Evolutionary conservation across 2,888 invertebrate genomes (phyloP), one percentile per base, ranked within the genome.

Genomic region (Ephialtes manifestator): DNA sequence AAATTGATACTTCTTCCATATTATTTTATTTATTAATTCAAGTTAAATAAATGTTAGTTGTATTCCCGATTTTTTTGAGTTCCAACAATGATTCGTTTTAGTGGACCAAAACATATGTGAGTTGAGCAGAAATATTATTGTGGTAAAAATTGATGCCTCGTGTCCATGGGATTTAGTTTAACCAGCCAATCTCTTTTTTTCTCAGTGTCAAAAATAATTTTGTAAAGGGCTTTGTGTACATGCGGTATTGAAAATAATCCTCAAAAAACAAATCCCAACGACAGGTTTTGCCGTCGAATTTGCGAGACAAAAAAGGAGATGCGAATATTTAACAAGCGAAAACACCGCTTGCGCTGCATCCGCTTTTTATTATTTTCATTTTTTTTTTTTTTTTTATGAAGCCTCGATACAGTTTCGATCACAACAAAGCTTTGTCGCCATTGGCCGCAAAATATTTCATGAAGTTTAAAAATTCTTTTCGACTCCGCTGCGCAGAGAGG

Each of bases 391-490:
- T n/a, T n/a, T n/a, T n/a, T n/a, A n/a, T n/a, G n/a, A 7, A 63
- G 18, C 58, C 2, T 15, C 53, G 35, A 70, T 78, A 46, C 28
- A 55, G 78, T 70, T 85, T 81, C 48, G 78, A 85, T 65, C 60
- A 48, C 70, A 46, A 24, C 28, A 51, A 58, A 60, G 82, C 85
- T 75, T 79, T 75, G 70, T 79, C 70, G 31, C 63, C 63, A 65
- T 76, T 39, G 10, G 48, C 43, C 8, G 55, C 35, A 53, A 78
- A 84, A 85, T 85, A 81, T 85, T 85, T 71, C 11, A 85, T 82
- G 74, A 58, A 65, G 63, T 70, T 85, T 78, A 79, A 85, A 81
- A 79, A 85, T 81, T 81, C 81, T 74, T 85, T 71, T 74, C 78
- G 77, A 28, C 76, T 48, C 46, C 28, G 55, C 15, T 15, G n/a